Conservation (phyloP, 2,113 vertebrate species). For the Entomyzon cyanotis region DNA sequence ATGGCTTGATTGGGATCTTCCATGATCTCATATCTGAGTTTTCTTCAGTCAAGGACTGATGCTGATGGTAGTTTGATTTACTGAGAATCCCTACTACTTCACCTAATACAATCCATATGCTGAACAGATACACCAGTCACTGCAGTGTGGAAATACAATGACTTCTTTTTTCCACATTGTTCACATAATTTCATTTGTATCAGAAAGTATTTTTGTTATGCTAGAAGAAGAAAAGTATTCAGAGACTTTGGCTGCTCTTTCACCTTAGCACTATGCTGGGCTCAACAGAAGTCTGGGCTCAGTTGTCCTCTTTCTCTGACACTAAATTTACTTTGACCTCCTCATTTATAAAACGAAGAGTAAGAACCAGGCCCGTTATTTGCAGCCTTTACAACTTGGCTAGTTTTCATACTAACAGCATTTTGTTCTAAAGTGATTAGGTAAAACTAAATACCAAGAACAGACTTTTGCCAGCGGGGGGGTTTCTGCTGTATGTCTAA, state of each 20-base stretch:
- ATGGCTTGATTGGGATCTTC: constrained; percentile 90
- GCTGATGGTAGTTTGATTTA: neutral
- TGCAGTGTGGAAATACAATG: neutral
- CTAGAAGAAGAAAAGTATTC: neutral
- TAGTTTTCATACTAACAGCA: neutral
- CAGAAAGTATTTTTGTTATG: neutral
- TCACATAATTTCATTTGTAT: neutral
- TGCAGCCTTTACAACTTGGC: neutral
- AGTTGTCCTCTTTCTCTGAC: neutral
- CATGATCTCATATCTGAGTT: constrained; percentile 86
- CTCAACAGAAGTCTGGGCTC: neutral
- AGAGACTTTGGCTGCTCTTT: neutral
- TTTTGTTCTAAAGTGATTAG: neutral
- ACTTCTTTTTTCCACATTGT: neutral
- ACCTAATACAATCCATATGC: neutral
- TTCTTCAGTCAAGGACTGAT: constrained; percentile 75
- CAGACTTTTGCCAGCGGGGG: neutral
- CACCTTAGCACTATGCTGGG: neutral
- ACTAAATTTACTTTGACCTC: neutral
- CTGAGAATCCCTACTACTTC: neutral
- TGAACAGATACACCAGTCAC: neutral
- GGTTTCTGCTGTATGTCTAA: neutral
- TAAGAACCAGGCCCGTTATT: neutral
- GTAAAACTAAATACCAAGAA: neutral
- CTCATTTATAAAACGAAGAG: neutral